These are phyloP conservation scores for Psittacula echo DNA, from an alignment of 2,797 vertebrate species.

Conservation along the genomic window DNA sequence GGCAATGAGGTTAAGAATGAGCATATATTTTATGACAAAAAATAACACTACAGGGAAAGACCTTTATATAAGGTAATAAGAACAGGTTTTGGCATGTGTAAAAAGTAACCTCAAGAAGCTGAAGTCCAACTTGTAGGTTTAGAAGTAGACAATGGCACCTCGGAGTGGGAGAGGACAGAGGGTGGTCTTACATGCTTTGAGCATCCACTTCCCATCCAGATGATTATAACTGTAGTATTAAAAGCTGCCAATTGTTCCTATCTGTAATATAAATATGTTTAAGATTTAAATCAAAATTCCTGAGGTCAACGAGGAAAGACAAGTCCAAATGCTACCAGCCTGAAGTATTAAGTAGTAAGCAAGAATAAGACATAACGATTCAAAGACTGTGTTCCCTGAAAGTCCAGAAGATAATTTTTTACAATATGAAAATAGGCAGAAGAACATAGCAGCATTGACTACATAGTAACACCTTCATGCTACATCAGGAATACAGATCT, in stretches of 20 bases:
- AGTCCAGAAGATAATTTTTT: neutral
- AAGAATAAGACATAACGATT: neutral
- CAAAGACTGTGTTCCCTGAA: neutral
- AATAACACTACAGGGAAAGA: neutral
- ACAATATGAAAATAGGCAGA: neutral
- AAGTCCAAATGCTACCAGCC: neutral
- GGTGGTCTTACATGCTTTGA: fast-evolving
- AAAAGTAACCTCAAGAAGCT: neutral
- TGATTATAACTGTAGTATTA: neutral
- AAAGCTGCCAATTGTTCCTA: neutral
- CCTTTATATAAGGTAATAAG: neutral
- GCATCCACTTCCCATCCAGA: neutral
- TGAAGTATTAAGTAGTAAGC: neutral
- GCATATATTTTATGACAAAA: neutral
- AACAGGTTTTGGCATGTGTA: neutral
- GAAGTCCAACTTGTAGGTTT: neutral
- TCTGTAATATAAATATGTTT: neutral
- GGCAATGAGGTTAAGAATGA: neutral
- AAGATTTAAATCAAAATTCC: neutral
- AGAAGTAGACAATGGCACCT: neutral
- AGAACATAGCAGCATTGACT: neutral
- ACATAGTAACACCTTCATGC: neutral
- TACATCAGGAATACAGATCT: neutral
- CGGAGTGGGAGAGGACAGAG: neutral
- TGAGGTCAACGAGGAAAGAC: neutral